Evolutionary conservation across 2,113 vertebrate genomes (phyloP), one percentile per base, ranked within the genome.

Genomic region (Siniperca chuatsi): DNA sequence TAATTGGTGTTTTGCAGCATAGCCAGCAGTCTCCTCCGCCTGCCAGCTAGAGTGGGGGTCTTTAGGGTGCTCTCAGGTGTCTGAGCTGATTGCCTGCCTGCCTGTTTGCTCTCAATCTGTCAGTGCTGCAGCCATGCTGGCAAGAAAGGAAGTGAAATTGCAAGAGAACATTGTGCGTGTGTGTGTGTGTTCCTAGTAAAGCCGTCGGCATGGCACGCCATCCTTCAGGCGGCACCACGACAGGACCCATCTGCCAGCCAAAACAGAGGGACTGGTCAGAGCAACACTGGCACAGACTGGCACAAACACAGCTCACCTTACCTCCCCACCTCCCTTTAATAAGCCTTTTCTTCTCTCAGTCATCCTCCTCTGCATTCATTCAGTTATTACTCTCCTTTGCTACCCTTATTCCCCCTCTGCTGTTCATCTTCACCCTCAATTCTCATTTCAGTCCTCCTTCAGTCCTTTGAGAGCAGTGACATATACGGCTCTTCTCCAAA

Each of bases 61-160:
- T 90, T 94, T 23, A 35, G 86, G 90, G 89, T 67, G 81, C 92
- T 90, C 94, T 95, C 92, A 94, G 95, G 94, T 94, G 93, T 93
- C 91, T 90, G 81, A 90, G 92, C 91, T 94, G 92, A 95, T 95
- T 94, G 91, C 91, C 87, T 78, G 92, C 82, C 91, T 91, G 93
- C 85, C 92, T 93, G 94, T 95, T 95, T 95, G 94, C 94, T 94
- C 93, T 92, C 95, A 96, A 94, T 95, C 95, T 95, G 95, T 95
- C 95, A 94, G 85, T 71, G 60, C 78, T 75, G 83, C 76, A 46
- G 81, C 92, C 81, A 81, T 79, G 84, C 90, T 87, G 92, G 87
- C 89, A 90, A 91, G 90, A 84, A 73, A 87, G 91, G 83, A 82
- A 75, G 83, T 25, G 78, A 85, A 81, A 91, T 80, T 76, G 86